Conservation (phyloP, 2,888 invertebrate species). For the Choreutis nemorana region DNA sequence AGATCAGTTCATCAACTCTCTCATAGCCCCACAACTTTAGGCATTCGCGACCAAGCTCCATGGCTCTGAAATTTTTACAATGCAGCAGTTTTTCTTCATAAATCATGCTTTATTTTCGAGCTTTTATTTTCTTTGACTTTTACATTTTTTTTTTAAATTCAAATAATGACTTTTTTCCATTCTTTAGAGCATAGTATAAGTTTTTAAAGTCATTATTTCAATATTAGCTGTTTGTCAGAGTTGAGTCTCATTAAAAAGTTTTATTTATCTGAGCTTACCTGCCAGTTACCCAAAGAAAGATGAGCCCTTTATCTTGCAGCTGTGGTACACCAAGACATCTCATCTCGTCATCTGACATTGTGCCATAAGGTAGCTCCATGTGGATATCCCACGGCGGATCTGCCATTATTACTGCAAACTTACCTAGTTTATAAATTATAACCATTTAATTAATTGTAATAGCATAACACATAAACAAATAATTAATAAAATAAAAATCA, state of each 20-base stretch:
- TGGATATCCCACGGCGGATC: slow-evolving; percentile 99
- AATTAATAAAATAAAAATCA: too few relatives aligned
- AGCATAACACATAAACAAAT: too few relatives aligned
- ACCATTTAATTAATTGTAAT: not conserved
- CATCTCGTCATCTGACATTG: slow-evolving; percentile 99
- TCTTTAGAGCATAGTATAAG: too few relatives aligned
- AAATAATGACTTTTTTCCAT: too few relatives aligned
- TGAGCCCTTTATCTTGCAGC: slow-evolving; percentile 93
- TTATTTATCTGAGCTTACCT: too few relatives aligned
- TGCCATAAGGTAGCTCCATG: slow-evolving; percentile 98
- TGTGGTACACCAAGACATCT: slow-evolving; percentile 92
- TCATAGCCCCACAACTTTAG: slow-evolving; percentile 97
- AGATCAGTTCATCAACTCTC: slow-evolving; percentile 95
- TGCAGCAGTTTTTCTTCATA: too few relatives aligned
- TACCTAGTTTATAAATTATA: slow-evolving; percentile 59
- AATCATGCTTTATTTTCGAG: too few relatives aligned
- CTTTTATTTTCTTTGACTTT: too few relatives aligned
- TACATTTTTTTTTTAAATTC: too few relatives aligned
- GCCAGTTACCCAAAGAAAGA: slow-evolving; percentile 98
- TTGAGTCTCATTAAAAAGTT: slow-evolving; percentile 18
- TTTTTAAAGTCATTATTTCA: too few relatives aligned
- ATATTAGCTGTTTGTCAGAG: too few relatives aligned
- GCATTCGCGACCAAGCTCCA: slow-evolving; percentile 96
- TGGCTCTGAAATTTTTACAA: slow-evolving; percentile 79
- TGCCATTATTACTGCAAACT: slow-evolving; percentile 99